phyloP scores from a whole-genome alignment of 2,888 invertebrate genomes.

The Anoplius nigerrimus region DNA sequence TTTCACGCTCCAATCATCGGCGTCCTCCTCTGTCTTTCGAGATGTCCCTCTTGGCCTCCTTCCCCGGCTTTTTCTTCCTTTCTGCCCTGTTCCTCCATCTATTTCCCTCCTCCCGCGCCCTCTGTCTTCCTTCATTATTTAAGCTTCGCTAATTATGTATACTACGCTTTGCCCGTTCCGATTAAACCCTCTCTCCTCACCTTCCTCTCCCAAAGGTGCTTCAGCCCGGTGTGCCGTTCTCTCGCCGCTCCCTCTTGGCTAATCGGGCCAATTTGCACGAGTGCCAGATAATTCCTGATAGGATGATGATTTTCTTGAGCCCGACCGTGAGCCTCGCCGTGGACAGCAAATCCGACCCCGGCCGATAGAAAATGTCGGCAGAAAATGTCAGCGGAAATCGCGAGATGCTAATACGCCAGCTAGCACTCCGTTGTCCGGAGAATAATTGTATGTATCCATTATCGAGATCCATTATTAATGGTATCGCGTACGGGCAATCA shows the following conservation, averaged over 20 bases:
- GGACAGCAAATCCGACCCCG: not conserved
- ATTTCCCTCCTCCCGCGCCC: not conserved
- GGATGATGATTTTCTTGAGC: constrained; percentile 50
- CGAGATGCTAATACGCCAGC: too few species aligned
- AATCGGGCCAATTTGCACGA: constrained; percentile 53
- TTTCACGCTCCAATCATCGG: not conserved
- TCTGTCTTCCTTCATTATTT: constrained; percentile 45
- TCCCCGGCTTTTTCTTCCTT: not conserved
- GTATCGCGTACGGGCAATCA: too few species aligned
- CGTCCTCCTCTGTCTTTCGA: not conserved
- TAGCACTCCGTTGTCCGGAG: too few species aligned
- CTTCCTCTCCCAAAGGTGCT: constrained; percentile 7
- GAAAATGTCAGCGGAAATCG: too few species aligned
- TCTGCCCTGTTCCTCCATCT: not conserved
- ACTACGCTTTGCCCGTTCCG: constrained; percentile 43
- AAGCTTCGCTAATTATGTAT: constrained; percentile 54
- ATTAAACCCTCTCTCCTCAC: constrained; percentile 39
- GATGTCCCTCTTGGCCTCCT: not conserved
- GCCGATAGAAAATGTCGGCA: too few species aligned
- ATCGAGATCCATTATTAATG: too few species aligned
- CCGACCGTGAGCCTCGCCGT: constrained; percentile 7
- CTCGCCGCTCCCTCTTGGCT: constrained; percentile 29
- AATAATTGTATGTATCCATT: too few species aligned
- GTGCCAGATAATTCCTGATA: constrained; percentile 57
- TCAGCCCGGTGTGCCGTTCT: not conserved